Evolutionary conservation across 2,888 invertebrate genomes (phyloP).

Genomic region (Rhopalosiphum nymphaeae): DNA sequence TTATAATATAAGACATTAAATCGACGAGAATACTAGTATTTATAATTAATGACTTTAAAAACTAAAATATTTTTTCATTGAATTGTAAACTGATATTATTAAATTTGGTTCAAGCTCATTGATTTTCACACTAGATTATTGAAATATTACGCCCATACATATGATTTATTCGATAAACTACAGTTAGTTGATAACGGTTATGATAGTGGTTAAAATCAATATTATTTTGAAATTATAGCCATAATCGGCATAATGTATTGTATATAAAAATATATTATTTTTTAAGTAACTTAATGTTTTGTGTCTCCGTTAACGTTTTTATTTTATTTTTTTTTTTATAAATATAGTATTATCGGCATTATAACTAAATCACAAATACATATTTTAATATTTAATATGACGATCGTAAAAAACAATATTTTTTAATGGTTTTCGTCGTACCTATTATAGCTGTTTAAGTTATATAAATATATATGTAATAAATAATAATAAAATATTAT

Average conservation of each 20-base stretch:
- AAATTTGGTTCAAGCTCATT: background rate
- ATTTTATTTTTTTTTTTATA: background rate
- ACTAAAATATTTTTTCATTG: background rate
- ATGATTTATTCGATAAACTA: background rate
- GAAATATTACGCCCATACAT: background rate
- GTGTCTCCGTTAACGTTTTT: background rate
- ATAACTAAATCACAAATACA: background rate
- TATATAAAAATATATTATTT: background rate
- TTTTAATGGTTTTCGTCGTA: background rate
- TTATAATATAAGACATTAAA: no score
- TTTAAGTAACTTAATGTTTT: background rate
- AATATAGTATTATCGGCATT: background rate
- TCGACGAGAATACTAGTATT: background rate
- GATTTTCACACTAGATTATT: background rate
- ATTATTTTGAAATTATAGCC: background rate
- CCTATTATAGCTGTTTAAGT: background rate
- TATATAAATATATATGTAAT: background rate
- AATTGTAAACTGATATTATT: background rate
- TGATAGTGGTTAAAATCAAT: background rate
- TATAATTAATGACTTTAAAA: background rate
- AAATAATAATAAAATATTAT: no score
- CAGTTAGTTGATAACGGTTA: background rate
- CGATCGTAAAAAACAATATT: background rate
- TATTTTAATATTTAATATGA: background rate
- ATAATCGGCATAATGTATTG: background rate